Conservation (phyloP, 2,888 invertebrate species). For the Athalia rosae region DNA sequence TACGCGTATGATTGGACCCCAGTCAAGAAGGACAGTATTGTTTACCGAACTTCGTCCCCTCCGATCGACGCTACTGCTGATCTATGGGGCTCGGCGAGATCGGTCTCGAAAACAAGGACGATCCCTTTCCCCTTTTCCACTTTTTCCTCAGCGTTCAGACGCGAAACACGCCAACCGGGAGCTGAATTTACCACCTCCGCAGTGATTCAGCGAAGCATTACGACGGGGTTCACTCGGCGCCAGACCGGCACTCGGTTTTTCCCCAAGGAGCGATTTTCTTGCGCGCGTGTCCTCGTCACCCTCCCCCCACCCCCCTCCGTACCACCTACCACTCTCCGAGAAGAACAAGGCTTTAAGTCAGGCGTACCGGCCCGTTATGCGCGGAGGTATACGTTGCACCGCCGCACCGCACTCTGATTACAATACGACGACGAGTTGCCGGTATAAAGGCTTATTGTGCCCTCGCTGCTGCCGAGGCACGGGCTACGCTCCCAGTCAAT, state of each 20-base stretch:
- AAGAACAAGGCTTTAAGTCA: constrained; percentile 30
- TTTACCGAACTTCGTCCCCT: not conserved
- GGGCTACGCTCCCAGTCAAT: not conserved
- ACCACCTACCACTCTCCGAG: not conserved
- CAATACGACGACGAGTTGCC: not conserved
- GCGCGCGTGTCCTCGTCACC: constrained; percentile 27
- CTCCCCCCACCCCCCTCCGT: not conserved
- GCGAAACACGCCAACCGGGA: too few relatives aligned
- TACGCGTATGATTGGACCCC: constrained; percentile 15
- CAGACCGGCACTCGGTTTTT: constrained; percentile 12
- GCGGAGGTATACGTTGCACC: not conserved
- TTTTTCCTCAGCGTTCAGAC: too few relatives aligned
- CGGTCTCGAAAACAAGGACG: too few relatives aligned
- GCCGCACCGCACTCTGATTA: constrained; percentile 16
- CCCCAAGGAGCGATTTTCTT: constrained; percentile 17
- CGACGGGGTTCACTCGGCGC: too few relatives aligned
- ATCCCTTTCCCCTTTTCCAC: too few relatives aligned
- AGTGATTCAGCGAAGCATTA: too few relatives aligned
- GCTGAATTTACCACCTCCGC: too few relatives aligned
- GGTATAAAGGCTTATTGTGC: constrained; percentile 23
- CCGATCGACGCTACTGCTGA: too few relatives aligned
- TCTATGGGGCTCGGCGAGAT: too few relatives aligned
- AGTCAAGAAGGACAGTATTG: not conserved
- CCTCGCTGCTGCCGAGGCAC: not conserved
- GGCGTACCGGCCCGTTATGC: not conserved